A percentile compares a stretch with the other conserved stretches of the same genome.
phyloP scores from a whole-genome alignment of 2,888 invertebrate genomes.

The Agrilus biguttatus region DNA sequence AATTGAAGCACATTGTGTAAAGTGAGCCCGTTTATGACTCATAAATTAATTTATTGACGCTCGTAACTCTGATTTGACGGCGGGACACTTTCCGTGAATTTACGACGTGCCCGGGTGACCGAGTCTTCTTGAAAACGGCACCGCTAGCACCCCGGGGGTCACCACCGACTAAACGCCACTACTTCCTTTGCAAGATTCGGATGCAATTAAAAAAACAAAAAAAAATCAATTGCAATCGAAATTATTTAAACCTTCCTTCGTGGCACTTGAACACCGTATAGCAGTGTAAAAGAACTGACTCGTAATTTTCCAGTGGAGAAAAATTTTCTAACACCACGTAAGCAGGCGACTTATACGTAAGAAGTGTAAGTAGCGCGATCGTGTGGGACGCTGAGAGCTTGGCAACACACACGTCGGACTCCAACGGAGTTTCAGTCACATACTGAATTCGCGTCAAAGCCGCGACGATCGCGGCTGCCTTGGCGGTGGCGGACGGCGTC shows the following conservation, averaged over 20 bases:
- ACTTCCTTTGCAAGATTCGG: no score
- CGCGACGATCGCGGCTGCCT: slow-evolving; percentile 28
- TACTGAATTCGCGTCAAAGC: slow-evolving; percentile 35
- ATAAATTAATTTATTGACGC: slow-evolving; percentile 26
- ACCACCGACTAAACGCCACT: neutral
- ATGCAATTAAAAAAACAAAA: no score
- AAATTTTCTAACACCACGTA: neutral
- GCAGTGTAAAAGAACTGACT: no score
- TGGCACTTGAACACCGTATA: no score
- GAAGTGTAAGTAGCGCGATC: no score
- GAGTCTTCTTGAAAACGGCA: neutral
- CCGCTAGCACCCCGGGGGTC: slow-evolving; percentile 1
- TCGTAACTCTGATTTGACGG: slow-evolving; percentile 20
- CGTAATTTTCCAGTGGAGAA: no score
- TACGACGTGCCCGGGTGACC: neutral
- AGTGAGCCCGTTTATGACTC: slow-evolving; percentile 21
- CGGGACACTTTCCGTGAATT: slow-evolving; percentile 13
- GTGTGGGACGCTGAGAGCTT: slow-evolving; percentile 9
- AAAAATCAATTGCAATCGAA: no score
- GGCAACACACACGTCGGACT: slow-evolving; percentile 23
- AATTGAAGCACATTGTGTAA: slow-evolving; percentile 18
- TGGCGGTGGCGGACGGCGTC: slow-evolving; percentile 30
- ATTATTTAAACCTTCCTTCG: no score
- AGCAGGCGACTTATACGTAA: neutral
- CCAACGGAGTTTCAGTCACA: slow-evolving; percentile 28